phyloP scores from a whole-genome alignment of 2,113 vertebrate species.

The Platichthys flesus region DNA sequence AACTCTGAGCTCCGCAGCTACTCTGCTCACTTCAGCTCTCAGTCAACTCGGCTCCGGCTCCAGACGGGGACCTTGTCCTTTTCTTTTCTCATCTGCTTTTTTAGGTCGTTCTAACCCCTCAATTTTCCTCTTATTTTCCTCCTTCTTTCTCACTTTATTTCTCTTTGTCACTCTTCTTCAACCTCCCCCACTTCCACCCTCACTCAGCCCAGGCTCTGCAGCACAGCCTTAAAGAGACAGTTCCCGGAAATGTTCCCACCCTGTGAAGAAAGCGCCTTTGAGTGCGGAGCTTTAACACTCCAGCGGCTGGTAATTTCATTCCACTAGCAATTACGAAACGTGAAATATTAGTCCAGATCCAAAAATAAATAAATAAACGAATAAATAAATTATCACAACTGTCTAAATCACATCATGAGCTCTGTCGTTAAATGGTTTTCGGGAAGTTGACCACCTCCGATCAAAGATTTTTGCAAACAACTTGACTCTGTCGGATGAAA shows the following conservation, averaged over 20 bases:
- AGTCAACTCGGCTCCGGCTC: constrained; percentile 40
- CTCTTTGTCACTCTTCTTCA: constrained; percentile 63
- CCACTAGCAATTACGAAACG: constrained; percentile 33
- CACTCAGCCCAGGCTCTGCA: constrained; percentile 62
- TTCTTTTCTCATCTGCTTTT: constrained; percentile 42
- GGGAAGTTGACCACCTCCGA: constrained; percentile 50
- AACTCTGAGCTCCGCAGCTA: constrained; percentile 46
- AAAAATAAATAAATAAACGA: neutral
- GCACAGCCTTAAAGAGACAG: constrained; percentile 83
- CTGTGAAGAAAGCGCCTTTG: constrained; percentile 66
- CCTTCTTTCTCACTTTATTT: constrained; percentile 46
- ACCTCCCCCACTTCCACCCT: constrained; percentile 30
- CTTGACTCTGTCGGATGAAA: too few species aligned
- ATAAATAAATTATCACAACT: neutral
- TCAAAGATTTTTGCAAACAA: too few species aligned
- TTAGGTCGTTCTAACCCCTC: constrained; percentile 31
- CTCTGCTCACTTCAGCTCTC: constrained; percentile 37
- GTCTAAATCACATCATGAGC: neutral
- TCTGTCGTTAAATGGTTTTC: constrained; percentile 31
- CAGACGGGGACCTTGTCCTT: constrained; percentile 41
- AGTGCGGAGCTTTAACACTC: constrained; percentile 59
- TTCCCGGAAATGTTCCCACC: constrained; percentile 74
- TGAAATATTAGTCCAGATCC: constrained; percentile 34
- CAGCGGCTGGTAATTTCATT: constrained; percentile 54
- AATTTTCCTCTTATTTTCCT: constrained; percentile 18